Evolutionary conservation across 2,113 vertebrate genomes (phyloP), one percentile per base, ranked within the genome.

Genomic region (Coregonus clupeaformis): DNA sequence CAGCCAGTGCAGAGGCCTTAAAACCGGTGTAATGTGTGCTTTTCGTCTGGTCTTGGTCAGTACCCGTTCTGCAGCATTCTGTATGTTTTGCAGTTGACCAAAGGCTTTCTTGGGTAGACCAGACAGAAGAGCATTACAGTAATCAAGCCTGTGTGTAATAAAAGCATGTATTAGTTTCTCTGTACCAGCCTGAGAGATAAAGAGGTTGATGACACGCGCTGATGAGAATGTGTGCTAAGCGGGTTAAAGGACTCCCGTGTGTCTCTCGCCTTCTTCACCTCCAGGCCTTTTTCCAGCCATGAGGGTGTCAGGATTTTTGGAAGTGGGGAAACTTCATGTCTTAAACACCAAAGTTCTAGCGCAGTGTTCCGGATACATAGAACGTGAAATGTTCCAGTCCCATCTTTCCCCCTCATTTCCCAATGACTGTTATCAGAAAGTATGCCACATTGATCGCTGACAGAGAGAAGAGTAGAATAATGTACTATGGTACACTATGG

Each of bases 131-230:
- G 36, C 36, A 42, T 42, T 42, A 2, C 36, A 42, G 36, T 42
- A 42, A 42, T 42, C 36, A 42, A 42, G 36, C 36, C 36, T 42
- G 36, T 9, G 11, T 42, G 9, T 42, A 42, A 42, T 42, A 42
- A 42, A 42, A 42, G 9, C 36, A 42, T 42, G 36, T 42, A 42
- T 12, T 42, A 42, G 11, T 42, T 42, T 42, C 36, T 42, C 9
- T 42, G 36, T 12, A 42, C 36, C 36, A 42, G 36, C 36, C 9
- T 42, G 36, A 42, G 36, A 42, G 36, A 9, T 6, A 47, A 82
- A 75, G 69, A 64, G 27, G 73, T 68, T 29, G 80, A 81, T 87
- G 83, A 79, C 87, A 88, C 16, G 65, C 68, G 75, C 75, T 55
- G 55, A 75, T 79, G 81, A 83, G 80, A 86, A 79, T 78, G 22